Conservation (phyloP, 2,888 invertebrate species). For the Coenonympha glycerion region DNA sequence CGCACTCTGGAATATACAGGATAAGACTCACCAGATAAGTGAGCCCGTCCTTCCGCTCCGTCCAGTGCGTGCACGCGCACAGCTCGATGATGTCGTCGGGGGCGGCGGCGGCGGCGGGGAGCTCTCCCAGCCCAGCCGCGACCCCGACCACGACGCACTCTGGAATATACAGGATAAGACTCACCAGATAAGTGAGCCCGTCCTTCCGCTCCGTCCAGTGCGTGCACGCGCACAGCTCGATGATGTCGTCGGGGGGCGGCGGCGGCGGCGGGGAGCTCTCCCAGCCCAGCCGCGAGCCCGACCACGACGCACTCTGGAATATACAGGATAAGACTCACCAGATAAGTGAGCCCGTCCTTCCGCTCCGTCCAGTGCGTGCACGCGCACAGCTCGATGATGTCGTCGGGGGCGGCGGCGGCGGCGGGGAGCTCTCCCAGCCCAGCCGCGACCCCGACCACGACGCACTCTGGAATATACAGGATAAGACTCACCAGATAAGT, state of each 20-base stretch:
- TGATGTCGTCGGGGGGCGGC: constrained; percentile 82
- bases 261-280: constrained; percentile 64
- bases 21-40: constrained; percentile 84
- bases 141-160: constrained; percentile 90
- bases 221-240: constrained; percentile 89
- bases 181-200: constrained; percentile 87
- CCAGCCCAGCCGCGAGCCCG: constrained; percentile 83
- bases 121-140: constrained; percentile 78
- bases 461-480: constrained; percentile 79
- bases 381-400: constrained; percentile 91
- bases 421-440: constrained; percentile 72
- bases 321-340: constrained; percentile 81
- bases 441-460: constrained; percentile 88
- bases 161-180: constrained; percentile 70
- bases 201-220: constrained; percentile 98
- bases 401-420: constrained; percentile 73
- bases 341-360: constrained; percentile 91
- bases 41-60: constrained; percentile 95
- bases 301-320: constrained; percentile 86
- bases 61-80: constrained; percentile 94
- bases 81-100: constrained; percentile 87
- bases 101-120: constrained; percentile 67
- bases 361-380: constrained; percentile 96
- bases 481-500: constrained; percentile 84
- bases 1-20: constrained; percentile 79